Conservation (phyloP, 2,888 invertebrate genomes). For the Parnassius glacialis region DNA sequence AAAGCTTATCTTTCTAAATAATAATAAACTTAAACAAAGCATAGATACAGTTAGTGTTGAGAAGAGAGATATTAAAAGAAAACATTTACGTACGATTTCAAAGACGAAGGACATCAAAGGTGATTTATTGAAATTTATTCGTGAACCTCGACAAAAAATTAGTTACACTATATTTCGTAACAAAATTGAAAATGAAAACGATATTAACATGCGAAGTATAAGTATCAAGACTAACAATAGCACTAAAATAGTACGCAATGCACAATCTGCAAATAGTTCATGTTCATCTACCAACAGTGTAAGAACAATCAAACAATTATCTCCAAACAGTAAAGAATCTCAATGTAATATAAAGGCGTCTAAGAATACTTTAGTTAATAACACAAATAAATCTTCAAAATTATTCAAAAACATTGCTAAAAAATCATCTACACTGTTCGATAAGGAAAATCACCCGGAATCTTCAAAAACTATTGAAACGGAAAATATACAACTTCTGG, state of each 20-base stretch:
- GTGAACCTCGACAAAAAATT: constrained; percentile 38
- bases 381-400: constrained; percentile 48
- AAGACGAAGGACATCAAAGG: constrained; percentile 44
- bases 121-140: constrained; percentile 46
- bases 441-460: constrained; percentile 61
- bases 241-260: constrained; percentile 29
- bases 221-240: constrained; percentile 36
- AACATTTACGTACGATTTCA: constrained; percentile 11
- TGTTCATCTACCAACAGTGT: constrained; percentile 63
- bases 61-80: not conserved
- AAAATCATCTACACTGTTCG: constrained; percentile 24
- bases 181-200: constrained; percentile 42
- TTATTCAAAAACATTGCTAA: constrained; percentile 31
- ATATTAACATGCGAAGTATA: constrained; percentile 12
- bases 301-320: constrained; percentile 54
- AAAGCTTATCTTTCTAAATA: constrained; percentile 4
- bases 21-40: constrained; percentile 3
- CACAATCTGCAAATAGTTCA: constrained; percentile 57
- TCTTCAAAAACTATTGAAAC: constrained; percentile 36
- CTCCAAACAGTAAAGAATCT: constrained; percentile 30
- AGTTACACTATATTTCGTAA: constrained; percentile 54
- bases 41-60: not conserved
- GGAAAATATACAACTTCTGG: constrained; percentile 33
- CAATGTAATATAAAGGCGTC: constrained; percentile 43
- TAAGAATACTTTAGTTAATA: constrained; percentile 42